Evolutionary conservation across 2,113 vertebrate genomes (phyloP), one percentile per base, ranked within the genome.

Genomic region (Daphoenositta chrysoptera): DNA sequence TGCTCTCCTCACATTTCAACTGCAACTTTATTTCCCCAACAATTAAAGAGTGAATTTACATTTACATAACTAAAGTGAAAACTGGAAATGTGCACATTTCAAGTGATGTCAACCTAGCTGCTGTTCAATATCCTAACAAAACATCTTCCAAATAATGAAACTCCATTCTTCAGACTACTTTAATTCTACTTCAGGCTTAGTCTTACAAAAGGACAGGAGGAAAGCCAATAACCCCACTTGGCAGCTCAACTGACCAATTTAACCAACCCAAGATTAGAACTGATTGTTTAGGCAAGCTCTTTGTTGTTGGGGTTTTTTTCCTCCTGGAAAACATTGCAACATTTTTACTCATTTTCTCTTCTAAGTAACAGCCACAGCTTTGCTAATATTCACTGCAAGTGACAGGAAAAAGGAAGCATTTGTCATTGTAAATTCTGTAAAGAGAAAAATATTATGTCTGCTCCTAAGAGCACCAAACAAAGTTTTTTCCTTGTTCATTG

Each of bases 371-470:
- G 77, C 51, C 84, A 77, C 17, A 48, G 75, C 17, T 93, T 66
- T 83, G 58, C 82, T 88, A 63, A 91, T 44, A 77, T 61, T 88
- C 51, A 63, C 80, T 56, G 33, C 47, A 78, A 93, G 68, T 58
- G 39, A 86, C 68, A 70, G 86, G 90, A 95, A 97, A 75, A 94
- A 96, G 83, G 78, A 93, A 96, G 45, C 44, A 89, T 90, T 95
- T 92, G 54, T 93, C 75, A 90, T 70, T 90, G 63, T 73, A 92
- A 95, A 90, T 77, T 80, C 71, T 35, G 30, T 35, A 80, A 80
- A 58, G 50, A 69, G 33, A 94, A 69, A 94, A 96, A 83, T 93
- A 94, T 93, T 95, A 87, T 92, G 50, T 73, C 54, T 83, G 66
- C 77, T 87, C 60, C 51, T 72, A 87, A 37, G 0, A 18, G 64